A percentile compares a stretch with the other conserved stretches of the same genome.
These are phyloP conservation scores for Peromyscus attwateri DNA, from an alignment of 2,797 vertebrate genomes.

Conservation along the genomic window DNA sequence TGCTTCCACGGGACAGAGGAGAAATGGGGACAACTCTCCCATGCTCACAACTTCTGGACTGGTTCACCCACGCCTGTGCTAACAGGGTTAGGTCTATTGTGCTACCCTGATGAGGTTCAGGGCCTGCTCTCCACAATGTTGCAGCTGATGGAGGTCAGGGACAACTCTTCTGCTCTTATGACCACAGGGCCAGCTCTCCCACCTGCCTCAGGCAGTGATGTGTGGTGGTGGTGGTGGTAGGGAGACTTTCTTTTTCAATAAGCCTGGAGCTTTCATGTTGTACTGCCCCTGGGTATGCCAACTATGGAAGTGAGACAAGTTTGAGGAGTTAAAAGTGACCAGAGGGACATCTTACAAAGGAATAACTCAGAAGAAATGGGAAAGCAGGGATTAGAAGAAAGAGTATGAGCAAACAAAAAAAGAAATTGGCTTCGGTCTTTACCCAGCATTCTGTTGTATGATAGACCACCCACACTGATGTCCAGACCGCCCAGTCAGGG, in stretches of 20 bases:
- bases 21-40: neutral
- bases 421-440: neutral
- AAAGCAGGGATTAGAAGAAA: neutral
- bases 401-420: neutral
- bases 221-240: too few relatives aligned
- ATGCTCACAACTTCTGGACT: neutral
- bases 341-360: neutral
- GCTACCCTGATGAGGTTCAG: neutral
- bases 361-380: neutral
- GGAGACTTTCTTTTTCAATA: neutral
- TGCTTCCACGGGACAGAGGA: neutral
- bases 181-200: too few relatives aligned
- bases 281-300: neutral
- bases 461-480: rapidly evolving
- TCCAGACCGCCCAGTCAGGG: neutral
- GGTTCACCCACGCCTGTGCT: neutral
- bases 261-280: neutral
- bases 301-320: neutral
- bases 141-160: neutral
- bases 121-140: neutral
- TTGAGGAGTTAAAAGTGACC: neutral
- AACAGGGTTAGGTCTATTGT: neutral
- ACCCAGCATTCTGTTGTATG: neutral
- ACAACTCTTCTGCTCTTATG: too few relatives aligned
- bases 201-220: too few relatives aligned